These are phyloP conservation scores for Trichopria drosophilae DNA, from an alignment of 2,888 invertebrate genomes.

Conservation along the genomic window DNA sequence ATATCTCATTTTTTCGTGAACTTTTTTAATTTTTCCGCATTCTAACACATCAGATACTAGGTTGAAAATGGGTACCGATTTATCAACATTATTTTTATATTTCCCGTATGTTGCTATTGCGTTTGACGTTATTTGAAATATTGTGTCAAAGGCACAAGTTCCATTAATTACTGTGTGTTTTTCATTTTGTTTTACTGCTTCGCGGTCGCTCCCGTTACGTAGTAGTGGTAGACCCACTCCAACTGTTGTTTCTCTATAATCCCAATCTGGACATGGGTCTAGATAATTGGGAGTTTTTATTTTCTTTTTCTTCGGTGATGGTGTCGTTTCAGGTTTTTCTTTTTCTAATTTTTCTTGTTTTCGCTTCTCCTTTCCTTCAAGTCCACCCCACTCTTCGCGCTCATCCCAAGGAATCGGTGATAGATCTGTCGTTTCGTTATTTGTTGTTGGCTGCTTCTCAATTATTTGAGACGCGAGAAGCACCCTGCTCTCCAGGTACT, in stretches of 20 bases:
- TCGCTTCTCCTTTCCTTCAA: neutral
- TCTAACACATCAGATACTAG: neutral
- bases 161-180: too few species aligned
- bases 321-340: neutral
- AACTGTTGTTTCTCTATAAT: neutral
- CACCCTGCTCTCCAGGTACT: too few species aligned
- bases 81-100: neutral
- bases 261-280: conserved; percentile 6
- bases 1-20: conserved; percentile 4
- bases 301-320: too few species aligned
- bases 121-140: too few species aligned
- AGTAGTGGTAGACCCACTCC: conserved; percentile 3
- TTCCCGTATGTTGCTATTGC: too few species aligned
- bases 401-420: too few species aligned
- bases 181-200: neutral
- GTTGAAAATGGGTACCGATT: neutral
- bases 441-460: conserved; percentile 1
- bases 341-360: too few species aligned
- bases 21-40: neutral
- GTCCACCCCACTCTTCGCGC: too few species aligned
- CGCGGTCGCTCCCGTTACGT: neutral
- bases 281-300: neutral
- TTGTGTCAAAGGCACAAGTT: too few species aligned
- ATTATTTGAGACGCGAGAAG: conserved; percentile 18
- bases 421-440: neutral